Evolutionary conservation across 2,113 vertebrate species (phyloP), one percentile per base, ranked within the genome.

Genomic region (Dipodomys stephensi): DNA sequence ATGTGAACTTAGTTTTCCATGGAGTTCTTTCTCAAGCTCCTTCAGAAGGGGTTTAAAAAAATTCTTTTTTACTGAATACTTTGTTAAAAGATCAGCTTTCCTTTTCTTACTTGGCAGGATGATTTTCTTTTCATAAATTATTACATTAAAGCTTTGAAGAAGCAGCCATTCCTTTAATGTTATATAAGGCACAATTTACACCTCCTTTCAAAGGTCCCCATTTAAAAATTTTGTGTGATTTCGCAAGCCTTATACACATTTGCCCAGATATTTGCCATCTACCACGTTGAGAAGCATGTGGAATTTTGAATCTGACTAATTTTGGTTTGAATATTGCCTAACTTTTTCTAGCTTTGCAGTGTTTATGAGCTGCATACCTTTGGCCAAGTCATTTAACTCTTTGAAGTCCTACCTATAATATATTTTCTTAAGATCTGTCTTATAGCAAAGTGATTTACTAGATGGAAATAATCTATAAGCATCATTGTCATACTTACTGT

Each of bases 121-220:
- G 90, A 93, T 93, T 96, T 97, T 96, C 76, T 95, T 96, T 96
- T 95, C 94, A 94, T 83, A 95, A 94, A 91, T 92, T 93, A 85
- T 82, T 86, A 76, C 46, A 62, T 22, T 76, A 74, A 71, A 79
- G 57, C 57, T 90, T 96, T 60, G 71, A 83, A 96, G 46, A 93
- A 94, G 95, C 95, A 86, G 15, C 15, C 82, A 2, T 95, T 93
- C 39, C 68, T 97, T 96, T 95, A 94, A 94, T 98, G 97, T 97
- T 97, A 71, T 91, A 73, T 92, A 60, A 95, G 73, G 53, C 80
- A 90, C 95, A 57, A 88, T 93, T 96, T 97, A 87, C 94, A 96
- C 80, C 79, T 69, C 30, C 78, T 76, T 95, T 97, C 88, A 97
- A 97, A 91, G 94, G 2, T 92, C 94, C 71, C 32, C 53, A 60